These are phyloP conservation scores for Cryptoblepharus egeriae DNA, from an alignment of 2,797 vertebrate genomes.

Conservation along the genomic window DNA sequence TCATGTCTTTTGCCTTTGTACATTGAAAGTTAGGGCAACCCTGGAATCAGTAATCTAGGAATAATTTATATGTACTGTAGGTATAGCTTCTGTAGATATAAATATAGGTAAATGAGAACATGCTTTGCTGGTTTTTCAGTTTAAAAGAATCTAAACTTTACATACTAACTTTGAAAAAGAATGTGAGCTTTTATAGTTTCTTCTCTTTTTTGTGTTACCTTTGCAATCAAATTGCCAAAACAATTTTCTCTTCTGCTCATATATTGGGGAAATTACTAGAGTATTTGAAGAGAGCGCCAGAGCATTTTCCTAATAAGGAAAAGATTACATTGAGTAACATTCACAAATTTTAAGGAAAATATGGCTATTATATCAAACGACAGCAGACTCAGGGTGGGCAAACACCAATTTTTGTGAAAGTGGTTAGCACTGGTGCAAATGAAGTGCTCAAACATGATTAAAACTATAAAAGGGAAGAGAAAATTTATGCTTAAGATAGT, in stretches of 20 bases:
- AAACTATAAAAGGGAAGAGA: neutral
- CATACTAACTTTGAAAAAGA: neutral
- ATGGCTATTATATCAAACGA: fast-evolving
- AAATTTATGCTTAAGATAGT: neutral
- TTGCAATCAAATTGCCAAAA: neutral
- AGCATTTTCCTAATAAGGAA: fast-evolving
- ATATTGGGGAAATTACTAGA: neutral
- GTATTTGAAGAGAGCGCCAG: neutral
- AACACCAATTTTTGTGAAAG: neutral
- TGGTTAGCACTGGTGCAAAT: neutral
- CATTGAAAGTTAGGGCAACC: constrained; percentile 35
- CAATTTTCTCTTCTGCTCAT: neutral
- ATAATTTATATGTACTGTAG: no score
- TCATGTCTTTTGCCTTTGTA: constrained; percentile 57
- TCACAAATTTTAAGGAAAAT: neutral
- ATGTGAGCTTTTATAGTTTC: neutral
- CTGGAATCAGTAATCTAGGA: constrained; percentile 26
- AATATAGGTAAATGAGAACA: constrained; percentile 19
- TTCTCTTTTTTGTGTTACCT: neutral
- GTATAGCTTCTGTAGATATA: no score
- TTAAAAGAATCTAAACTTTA: constrained; percentile 17
- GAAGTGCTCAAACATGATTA: neutral
- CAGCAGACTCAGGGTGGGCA: neutral
- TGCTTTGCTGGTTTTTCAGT: constrained; percentile 19
- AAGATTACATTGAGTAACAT: neutral